A percentile compares a stretch with the other conserved stretches of the same genome.
Conservation (phyloP, 2,888 invertebrate genomes). For the Luperina testacea region DNA sequence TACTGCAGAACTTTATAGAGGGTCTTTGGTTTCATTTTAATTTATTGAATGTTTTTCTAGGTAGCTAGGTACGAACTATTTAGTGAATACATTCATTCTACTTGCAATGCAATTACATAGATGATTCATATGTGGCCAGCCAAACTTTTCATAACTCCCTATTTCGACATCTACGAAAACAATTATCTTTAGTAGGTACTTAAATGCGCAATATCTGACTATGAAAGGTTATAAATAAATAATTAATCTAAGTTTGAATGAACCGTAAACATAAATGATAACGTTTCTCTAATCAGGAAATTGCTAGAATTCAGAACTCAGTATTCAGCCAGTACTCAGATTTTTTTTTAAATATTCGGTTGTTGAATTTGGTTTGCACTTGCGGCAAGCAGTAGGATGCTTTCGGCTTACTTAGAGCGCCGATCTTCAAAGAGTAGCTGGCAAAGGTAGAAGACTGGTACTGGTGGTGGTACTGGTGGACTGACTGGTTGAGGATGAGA, state of each 20-base stretch:
- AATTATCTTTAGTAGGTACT: background rate
- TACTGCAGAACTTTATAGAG: conserved; percentile 12
- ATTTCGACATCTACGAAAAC: conserved; percentile 1
- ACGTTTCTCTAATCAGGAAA: background rate
- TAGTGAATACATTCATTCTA: background rate
- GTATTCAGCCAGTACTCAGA: background rate
- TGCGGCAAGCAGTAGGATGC: background rate
- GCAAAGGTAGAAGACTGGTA: no score
- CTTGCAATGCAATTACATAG: background rate
- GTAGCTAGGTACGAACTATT: background rate
- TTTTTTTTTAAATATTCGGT: no score
- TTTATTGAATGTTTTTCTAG: background rate
- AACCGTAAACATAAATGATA: conserved; percentile 21
- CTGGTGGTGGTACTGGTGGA: no score
- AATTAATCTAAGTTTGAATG: conserved; percentile 8
- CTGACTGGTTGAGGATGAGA: background rate
- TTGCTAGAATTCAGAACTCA: background rate
- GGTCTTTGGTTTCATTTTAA: conserved; percentile 26
- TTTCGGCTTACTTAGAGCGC: background rate
- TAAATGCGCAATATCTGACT: conserved; percentile 5
- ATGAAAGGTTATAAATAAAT: background rate
- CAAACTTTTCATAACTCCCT: background rate
- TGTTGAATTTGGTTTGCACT: background rate
- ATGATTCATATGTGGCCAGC: background rate
- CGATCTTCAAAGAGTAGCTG: background rate